Percentiles rank a stretch among this genome's conserved stretches.
Evolutionary conservation across 2,113 vertebrate species (phyloP).

Genomic region (Psammodynastes pulverulentus): DNA sequence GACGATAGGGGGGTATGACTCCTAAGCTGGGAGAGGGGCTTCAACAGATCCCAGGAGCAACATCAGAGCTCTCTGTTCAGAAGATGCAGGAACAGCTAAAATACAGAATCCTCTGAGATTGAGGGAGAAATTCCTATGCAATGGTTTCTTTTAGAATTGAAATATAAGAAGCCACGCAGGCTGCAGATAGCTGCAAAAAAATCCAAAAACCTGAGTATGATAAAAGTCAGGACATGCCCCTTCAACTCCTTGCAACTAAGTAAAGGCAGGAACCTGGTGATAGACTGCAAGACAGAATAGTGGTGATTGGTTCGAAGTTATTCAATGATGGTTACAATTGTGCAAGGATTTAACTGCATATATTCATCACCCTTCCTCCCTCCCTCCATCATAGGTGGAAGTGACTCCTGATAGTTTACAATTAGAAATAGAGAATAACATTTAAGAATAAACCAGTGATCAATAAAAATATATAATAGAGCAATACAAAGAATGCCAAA

Average conservation of each 20-base stretch:
- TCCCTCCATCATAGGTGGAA: not conserved
- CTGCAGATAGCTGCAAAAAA: too few species aligned
- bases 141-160: too few species aligned
- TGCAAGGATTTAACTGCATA: not conserved
- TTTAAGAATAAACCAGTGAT: not conserved
- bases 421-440: not conserved
- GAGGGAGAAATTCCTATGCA: too few species aligned
- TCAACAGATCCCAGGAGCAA: too few species aligned
- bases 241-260: not conserved
- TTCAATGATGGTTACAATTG: not conserved
- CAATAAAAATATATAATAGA: not conserved
- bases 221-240: too few species aligned
- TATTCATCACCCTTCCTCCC: not conserved
- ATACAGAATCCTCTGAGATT: too few species aligned
- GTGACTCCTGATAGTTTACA: not conserved
- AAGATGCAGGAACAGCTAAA: too few species aligned
- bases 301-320: not conserved
- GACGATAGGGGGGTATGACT: too few species aligned
- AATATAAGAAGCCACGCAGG: too few species aligned
- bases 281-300: not conserved
- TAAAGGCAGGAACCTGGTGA: not conserved
- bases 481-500: not conserved
- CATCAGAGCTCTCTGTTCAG: too few species aligned
- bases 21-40: too few species aligned
- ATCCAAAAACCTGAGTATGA: too few species aligned